These are phyloP conservation scores for Ciconia nigra DNA, from an alignment of 2,797 vertebrate genomes.

Conservation along the genomic window DNA sequence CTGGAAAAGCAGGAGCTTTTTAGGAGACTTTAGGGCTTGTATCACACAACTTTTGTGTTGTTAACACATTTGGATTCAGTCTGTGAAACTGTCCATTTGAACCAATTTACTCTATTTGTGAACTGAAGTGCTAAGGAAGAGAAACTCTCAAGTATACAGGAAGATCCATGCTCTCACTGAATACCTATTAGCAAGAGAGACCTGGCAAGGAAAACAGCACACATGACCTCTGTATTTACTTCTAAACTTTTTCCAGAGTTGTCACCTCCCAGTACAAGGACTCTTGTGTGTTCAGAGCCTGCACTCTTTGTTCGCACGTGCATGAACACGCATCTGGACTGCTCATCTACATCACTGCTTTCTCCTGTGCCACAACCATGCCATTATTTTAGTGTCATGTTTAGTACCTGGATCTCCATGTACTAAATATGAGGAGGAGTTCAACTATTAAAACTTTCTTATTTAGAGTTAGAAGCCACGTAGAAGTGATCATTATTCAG, in stretches of 20 bases:
- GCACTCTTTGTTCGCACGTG: neutral
- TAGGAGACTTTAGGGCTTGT: neutral
- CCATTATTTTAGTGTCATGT: neutral
- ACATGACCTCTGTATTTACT: neutral
- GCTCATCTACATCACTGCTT: neutral
- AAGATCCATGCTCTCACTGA: neutral
- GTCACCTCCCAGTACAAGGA: neutral
- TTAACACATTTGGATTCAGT: neutral
- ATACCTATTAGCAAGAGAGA: neutral
- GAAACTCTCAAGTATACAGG: neutral
- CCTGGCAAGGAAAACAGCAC: neutral
- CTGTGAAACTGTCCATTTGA: neutral
- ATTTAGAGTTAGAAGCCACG: neutral
- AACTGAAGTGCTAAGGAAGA: neutral
- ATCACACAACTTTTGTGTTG: neutral
- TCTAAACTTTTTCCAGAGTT: neutral
- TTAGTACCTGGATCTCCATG: fast-evolving
- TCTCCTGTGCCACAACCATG: neutral
- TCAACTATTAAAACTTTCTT: neutral
- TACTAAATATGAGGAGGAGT: neutral
- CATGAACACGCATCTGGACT: neutral
- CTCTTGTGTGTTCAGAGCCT: neutral
- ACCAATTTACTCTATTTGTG: neutral
- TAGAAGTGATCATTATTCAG: neutral
- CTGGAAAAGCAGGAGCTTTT: neutral